Conservation (phyloP, 2,797 vertebrate species). For the Cryptoblepharus egeriae region DNA sequence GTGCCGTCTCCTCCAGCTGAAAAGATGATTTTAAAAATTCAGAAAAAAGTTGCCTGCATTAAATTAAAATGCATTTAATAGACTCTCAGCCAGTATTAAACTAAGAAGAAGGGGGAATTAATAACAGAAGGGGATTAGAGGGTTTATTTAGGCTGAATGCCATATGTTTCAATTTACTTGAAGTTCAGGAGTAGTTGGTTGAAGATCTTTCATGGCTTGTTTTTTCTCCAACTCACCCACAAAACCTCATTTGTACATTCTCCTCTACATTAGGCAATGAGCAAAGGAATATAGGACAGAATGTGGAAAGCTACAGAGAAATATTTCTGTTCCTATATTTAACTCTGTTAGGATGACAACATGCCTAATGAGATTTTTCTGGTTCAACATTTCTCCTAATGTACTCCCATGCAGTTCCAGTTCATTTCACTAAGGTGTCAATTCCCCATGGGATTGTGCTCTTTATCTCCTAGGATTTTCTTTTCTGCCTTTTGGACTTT, state of each 20-base stretch:
- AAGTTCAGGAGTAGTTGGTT: constrained; percentile 46
- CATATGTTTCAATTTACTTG: constrained; percentile 64
- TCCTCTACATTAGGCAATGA: background rate
- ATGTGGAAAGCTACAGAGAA: background rate
- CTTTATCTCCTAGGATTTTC: background rate
- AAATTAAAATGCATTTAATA: constrained; percentile 41
- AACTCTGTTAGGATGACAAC: background rate
- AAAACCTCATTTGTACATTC: constrained; percentile 20
- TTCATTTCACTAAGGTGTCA: background rate
- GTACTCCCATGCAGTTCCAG: constrained; percentile 12
- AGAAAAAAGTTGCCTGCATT: constrained; percentile 14
- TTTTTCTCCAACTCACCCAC: constrained; percentile 46
- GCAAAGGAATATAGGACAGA: background rate
- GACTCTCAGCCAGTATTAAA: constrained; percentile 6
- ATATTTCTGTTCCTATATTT: constrained; percentile 35
- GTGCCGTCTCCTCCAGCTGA: constrained; percentile 44
- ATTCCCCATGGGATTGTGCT: background rate
- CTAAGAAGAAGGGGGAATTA: constrained; percentile 56
- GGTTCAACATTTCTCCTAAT: constrained; percentile 34
- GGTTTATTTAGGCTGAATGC: constrained; percentile 63
- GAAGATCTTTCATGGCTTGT: constrained; percentile 41
- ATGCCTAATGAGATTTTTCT: constrained; percentile 23
- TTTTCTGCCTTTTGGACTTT: background rate
- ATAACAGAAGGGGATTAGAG: constrained; percentile 62
- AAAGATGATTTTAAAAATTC: constrained; percentile 14